phyloP scores from a whole-genome alignment of 2,113 vertebrate genomes.

The Gambusia holbrooki region DNA sequence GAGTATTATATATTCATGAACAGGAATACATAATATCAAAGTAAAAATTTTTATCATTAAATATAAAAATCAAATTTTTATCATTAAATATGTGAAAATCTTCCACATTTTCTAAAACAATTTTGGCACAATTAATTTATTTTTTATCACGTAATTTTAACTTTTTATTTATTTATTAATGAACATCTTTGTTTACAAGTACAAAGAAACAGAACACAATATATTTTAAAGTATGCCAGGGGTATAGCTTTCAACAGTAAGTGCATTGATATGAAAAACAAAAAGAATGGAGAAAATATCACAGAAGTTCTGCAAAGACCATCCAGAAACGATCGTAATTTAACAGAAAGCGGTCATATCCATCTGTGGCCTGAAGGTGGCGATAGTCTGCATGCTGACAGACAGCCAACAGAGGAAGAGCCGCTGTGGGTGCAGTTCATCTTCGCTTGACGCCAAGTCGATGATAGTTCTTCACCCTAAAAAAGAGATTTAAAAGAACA shows the following conservation, averaged over 20 bases:
- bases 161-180: no score
- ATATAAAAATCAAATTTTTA: no score
- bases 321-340: background rate
- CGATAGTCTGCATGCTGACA: conserved; percentile 32
- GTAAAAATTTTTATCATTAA: background rate
- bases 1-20: background rate
- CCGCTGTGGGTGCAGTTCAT: conserved; percentile 56
- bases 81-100: background rate
- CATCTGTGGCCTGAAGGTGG: background rate
- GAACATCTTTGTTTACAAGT: no score
- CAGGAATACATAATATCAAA: background rate
- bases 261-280: no score
- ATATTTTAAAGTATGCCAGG: no score
- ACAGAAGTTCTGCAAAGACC: no score
- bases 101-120: background rate
- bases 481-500: background rate
- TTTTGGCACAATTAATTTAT: background rate
- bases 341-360: background rate
- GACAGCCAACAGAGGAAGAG: conserved; percentile 61
- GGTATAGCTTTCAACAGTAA: no score
- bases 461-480: background rate
- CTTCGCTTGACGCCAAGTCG: conserved; percentile 46
- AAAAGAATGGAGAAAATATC: no score
- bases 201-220: no score
- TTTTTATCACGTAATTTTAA: no score